Percentiles rank a stretch among this genome's conserved stretches.
These are phyloP conservation scores for Heliconius congener DNA, from an alignment of 1,140 invertebrate species.

Conservation along the genomic window DNA sequence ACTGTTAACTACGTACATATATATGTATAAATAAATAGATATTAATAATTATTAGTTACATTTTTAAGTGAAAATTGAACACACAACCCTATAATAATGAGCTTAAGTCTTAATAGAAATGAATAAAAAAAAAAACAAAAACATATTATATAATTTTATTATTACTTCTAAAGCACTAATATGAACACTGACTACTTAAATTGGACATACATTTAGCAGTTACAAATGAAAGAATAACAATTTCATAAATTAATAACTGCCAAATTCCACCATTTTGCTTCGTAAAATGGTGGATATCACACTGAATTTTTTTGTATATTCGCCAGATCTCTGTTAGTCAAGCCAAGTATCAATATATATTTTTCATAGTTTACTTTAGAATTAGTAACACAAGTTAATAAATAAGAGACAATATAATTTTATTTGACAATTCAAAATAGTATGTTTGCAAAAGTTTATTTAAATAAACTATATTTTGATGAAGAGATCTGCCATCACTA, in stretches of 20 bases:
- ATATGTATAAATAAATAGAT: too few relatives aligned
- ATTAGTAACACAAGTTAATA: too few relatives aligned
- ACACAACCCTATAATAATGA: too few relatives aligned
- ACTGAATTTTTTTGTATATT: neutral
- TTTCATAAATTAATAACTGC: slow-evolving; percentile 15
- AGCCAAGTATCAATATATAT: neutral
- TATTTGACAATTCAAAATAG: too few relatives aligned
- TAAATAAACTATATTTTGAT: too few relatives aligned
- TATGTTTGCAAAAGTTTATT: too few relatives aligned
- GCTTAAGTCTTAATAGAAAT: neutral
- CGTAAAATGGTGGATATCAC: slow-evolving; percentile 18
- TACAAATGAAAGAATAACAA: slow-evolving; percentile 11
- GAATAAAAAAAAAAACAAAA: slow-evolving; percentile 18
- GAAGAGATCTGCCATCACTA: neutral
- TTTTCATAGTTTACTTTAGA: neutral
- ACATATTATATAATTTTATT: slow-evolving; percentile 4
- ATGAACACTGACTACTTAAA: slow-evolving; percentile 52
- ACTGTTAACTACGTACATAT: too few relatives aligned
- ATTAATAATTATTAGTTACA: too few relatives aligned
- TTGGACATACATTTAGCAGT: slow-evolving; percentile 43
- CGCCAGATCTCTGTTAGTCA: neutral
- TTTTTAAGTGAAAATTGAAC: too few relatives aligned
- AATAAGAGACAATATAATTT: too few relatives aligned
- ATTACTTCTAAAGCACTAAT: slow-evolving; percentile 14
- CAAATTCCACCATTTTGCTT: slow-evolving; percentile 19